Conservation (phyloP, 2,113 vertebrate species). For the Proterorhinus semilunaris region DNA sequence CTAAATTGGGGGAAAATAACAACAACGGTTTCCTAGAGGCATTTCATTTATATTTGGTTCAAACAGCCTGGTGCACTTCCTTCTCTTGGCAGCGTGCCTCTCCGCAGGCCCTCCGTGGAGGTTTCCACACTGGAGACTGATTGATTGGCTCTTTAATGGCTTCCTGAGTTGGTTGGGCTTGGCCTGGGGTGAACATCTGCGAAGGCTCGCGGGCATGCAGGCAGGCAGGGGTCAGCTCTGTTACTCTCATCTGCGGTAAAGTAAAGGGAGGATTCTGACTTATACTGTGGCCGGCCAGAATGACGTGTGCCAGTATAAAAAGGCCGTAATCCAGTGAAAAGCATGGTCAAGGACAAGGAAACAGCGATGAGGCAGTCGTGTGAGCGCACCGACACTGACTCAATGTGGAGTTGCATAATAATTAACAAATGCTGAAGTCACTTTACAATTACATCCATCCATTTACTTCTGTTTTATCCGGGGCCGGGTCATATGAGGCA, state of each 20-base stretch:
- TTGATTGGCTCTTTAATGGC: slow-evolving; percentile 74
- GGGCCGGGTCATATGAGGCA: no score
- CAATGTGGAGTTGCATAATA: no score
- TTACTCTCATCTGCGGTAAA: slow-evolving; percentile 64
- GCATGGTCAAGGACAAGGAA: slow-evolving; percentile 34
- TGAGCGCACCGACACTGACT: background rate
- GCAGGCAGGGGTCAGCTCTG: slow-evolving; percentile 52
- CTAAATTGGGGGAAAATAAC: slow-evolving; percentile 51
- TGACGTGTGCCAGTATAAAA: slow-evolving; percentile 71
- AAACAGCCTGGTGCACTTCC: slow-evolving; percentile 43
- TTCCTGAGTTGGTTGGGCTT: slow-evolving; percentile 68
- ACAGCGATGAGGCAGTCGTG: slow-evolving; percentile 45
- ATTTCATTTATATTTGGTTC: slow-evolving; percentile 67
- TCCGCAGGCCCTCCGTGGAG: slow-evolving; percentile 63
- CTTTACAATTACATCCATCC: no score
- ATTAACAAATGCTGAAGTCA: no score
- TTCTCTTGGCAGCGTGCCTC: slow-evolving; percentile 58
- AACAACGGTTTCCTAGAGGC: slow-evolving; percentile 67
- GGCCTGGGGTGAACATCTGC: slow-evolving; percentile 65
- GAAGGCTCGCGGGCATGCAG: slow-evolving; percentile 46
- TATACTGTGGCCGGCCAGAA: slow-evolving; percentile 66
- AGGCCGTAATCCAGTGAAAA: slow-evolving; percentile 66
- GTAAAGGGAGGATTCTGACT: slow-evolving; percentile 71
- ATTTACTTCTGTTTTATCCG: no score
- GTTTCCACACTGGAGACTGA: slow-evolving; percentile 64